phyloP scores from a whole-genome alignment of 2,113 vertebrate genomes.

The Petaurus breviceps region DNA sequence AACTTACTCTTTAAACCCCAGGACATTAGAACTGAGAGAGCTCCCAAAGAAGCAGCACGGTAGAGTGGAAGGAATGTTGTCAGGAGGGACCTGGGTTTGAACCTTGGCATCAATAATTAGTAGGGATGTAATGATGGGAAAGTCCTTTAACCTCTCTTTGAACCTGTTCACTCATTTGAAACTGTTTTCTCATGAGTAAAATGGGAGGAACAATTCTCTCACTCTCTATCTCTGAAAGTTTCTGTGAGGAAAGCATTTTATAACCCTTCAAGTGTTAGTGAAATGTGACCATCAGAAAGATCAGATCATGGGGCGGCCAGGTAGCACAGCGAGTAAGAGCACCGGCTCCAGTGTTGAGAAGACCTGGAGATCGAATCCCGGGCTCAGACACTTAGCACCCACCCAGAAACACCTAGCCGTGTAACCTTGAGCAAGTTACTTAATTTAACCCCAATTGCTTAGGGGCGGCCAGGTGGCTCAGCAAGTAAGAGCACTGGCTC shows the following conservation, averaged over 20 bases:
- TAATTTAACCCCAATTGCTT: too few relatives aligned
- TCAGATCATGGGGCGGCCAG: too few relatives aligned
- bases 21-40: not conserved
- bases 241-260: not conserved
- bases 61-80: not conserved
- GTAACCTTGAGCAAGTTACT: too few relatives aligned
- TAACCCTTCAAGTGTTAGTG: not conserved
- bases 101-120: not conserved
- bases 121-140: not conserved
- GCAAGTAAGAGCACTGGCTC: too few relatives aligned
- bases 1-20: not conserved
- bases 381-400: too few relatives aligned
- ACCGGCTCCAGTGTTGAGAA: too few relatives aligned
- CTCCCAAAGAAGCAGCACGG: not conserved
- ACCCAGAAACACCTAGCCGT: too few relatives aligned
- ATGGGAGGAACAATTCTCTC: not conserved
- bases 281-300: not conserved
- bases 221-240: not conserved
- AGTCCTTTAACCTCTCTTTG: not conserved
- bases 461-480: too few relatives aligned
- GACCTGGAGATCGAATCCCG: too few relatives aligned
- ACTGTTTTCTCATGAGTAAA: not conserved
- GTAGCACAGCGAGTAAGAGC: too few relatives aligned
- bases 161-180: too few relatives aligned
- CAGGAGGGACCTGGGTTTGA: not conserved